Conservation (phyloP, 2,888 invertebrate species). For the Rhamnusium bicolor region DNA sequence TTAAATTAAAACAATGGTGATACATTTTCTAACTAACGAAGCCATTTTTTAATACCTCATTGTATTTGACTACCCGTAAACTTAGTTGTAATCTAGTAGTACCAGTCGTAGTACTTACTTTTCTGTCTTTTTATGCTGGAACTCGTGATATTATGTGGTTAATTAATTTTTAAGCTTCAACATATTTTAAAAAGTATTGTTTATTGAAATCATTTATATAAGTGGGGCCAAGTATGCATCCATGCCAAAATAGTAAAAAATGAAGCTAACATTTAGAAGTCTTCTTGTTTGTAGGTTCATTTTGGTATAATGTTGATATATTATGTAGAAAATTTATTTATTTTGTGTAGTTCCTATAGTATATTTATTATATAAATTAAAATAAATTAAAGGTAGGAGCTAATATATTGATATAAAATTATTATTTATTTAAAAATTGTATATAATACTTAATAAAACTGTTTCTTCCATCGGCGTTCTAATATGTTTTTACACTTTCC, state of each 20-base stretch:
- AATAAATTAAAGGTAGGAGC: conserved; percentile 5
- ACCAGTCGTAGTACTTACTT: neutral
- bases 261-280: neutral
- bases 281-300: conserved; percentile 10
- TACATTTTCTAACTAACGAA: conserved; percentile 39
- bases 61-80: conserved; percentile 22
- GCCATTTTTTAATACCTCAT: conserved; percentile 34
- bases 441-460: conserved; percentile 21
- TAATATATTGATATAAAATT: conserved; percentile 14
- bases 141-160: conserved; percentile 23
- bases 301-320: conserved; percentile 2
- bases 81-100: conserved; percentile 7
- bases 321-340: conserved; percentile 13
- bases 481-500: neutral
- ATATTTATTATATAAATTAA: conserved; percentile 26
- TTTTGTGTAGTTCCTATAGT: conserved; percentile 30
- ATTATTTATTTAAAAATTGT: conserved; percentile 28
- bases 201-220: conserved; percentile 13
- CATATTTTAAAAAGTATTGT: neutral
- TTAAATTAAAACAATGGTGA: conserved; percentile 17
- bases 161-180: conserved; percentile 2
- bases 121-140: conserved; percentile 21
- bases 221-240: conserved; percentile 32
- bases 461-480: conserved; percentile 14
- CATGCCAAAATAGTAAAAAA: conserved; percentile 29